These are phyloP conservation scores for Andrena flavipes DNA, from an alignment of 2,888 invertebrate genomes.

Conservation along the genomic window DNA sequence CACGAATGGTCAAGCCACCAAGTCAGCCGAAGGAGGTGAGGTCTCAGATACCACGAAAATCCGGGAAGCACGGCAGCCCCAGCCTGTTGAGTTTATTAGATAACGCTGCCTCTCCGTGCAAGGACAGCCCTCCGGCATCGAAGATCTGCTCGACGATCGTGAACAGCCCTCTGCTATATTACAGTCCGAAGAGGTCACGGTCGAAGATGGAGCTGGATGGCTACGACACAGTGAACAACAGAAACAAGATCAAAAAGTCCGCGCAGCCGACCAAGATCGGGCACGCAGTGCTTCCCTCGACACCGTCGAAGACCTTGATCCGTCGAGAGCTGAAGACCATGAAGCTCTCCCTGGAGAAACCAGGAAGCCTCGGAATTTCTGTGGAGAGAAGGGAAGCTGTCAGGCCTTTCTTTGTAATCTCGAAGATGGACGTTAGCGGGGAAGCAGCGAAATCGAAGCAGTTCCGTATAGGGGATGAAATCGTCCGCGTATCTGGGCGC, in stretches of 20 bases:
- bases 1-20: slow-evolving; percentile 30
- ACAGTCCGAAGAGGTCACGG: slow-evolving; percentile 79
- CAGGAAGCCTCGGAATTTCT: slow-evolving; percentile 76
- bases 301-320: slow-evolving; percentile 62
- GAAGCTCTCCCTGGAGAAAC: slow-evolving; percentile 71
- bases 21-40: slow-evolving; percentile 42
- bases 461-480: slow-evolving; percentile 86
- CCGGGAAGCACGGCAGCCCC: slow-evolving; percentile 34
- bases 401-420: slow-evolving; percentile 79
- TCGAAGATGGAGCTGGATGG: slow-evolving; percentile 72
- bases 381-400: slow-evolving; percentile 79
- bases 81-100: slow-evolving; percentile 75
- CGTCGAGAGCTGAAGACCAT: slow-evolving; percentile 80
- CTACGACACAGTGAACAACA: not conserved
- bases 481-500: slow-evolving; percentile 87
- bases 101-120: slow-evolving; percentile 80
- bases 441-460: slow-evolving; percentile 83
- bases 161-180: slow-evolving; percentile 67
- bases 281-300: not conserved
- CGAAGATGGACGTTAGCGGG: slow-evolving; percentile 75
- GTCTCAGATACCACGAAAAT: slow-evolving; percentile 45
- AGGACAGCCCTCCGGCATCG: slow-evolving; percentile 80
- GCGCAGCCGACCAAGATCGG: not conserved
- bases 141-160: slow-evolving; percentile 58
- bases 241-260: slow-evolving; percentile 65